Percentiles rank a stretch among this genome's conserved stretches.
These are phyloP conservation scores for Apostichopus parvimensis DNA, from an alignment of 35 echinoderm and acorn worm species.

Conservation along the genomic window DNA sequence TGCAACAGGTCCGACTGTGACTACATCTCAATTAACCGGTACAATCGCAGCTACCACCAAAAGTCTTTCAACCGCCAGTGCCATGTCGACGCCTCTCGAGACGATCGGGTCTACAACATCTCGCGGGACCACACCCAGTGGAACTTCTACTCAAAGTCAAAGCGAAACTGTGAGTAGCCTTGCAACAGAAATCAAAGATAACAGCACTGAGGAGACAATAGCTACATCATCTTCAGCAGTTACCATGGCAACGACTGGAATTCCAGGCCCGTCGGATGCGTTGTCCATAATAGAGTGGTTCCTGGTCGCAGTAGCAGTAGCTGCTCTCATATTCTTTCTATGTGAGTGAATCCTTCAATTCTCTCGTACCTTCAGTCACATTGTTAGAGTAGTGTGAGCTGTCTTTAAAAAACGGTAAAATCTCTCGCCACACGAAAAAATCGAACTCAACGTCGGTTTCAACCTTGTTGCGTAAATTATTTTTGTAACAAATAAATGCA, in stretches of 20 bases:
- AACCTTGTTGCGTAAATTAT: no score
- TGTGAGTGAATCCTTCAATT: not conserved
- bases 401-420: no score
- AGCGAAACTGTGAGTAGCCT: not conserved
- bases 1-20: not conserved
- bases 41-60: not conserved
- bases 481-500: no score
- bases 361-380: no score
- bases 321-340: slow-evolving; percentile 20
- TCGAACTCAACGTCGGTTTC: no score
- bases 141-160: not conserved
- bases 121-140: not conserved
- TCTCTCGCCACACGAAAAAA: no score
- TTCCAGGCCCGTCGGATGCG: not conserved
- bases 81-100: not conserved
- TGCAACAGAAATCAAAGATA: not conserved
- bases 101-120: not conserved
- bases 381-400: no score
- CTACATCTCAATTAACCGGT: not conserved
- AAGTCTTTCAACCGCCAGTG: slow-evolving; percentile 24
- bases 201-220: not conserved
- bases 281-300: slow-evolving; percentile 14
- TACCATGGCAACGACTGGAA: not conserved
- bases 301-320: slow-evolving; percentile 27
- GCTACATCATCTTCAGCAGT: not conserved